Evolutionary conservation across 2,888 invertebrate species (phyloP).

Genomic region (Tolmerus cingulatus): DNA sequence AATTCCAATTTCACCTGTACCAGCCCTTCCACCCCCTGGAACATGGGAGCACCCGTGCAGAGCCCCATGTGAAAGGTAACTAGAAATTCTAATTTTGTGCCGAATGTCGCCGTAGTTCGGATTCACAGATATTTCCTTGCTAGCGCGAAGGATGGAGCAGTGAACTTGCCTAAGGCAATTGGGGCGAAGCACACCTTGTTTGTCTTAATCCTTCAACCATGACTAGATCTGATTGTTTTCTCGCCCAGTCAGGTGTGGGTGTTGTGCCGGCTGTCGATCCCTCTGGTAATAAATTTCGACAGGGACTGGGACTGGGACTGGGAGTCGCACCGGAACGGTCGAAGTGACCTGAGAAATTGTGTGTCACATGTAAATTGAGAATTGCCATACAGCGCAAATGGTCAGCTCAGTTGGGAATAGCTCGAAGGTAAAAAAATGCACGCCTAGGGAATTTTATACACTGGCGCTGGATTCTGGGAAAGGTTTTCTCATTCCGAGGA

Average conservation of each 20-base stretch:
- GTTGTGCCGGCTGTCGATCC: background rate
- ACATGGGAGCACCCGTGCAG: background rate
- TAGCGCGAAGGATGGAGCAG: background rate
- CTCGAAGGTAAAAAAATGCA: background rate
- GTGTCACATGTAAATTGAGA: conserved; percentile 2
- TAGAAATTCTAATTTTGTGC: conserved; percentile 26
- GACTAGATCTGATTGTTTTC: conserved; percentile 38
- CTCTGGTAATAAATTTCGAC: background rate
- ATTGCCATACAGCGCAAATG: background rate
- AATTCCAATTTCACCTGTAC: conserved; percentile 11
- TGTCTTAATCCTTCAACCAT: conserved; percentile 26
- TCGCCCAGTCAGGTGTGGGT: background rate
- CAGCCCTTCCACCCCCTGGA: background rate
- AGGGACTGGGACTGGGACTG: too few relatives aligned
- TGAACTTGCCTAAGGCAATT: background rate
- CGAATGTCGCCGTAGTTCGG: conserved; percentile 10
- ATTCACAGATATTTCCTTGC: background rate
- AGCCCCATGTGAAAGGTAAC: background rate
- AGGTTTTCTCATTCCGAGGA: background rate
- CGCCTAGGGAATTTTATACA: background rate
- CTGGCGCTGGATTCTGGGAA: background rate
- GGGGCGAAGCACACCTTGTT: background rate
- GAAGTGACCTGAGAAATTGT: background rate
- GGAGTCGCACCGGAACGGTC: background rate
- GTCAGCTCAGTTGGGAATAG: background rate